Base-by-base conservation (phyloP, 2,888 invertebrate species). In the Apamea monoglypha region DNA sequence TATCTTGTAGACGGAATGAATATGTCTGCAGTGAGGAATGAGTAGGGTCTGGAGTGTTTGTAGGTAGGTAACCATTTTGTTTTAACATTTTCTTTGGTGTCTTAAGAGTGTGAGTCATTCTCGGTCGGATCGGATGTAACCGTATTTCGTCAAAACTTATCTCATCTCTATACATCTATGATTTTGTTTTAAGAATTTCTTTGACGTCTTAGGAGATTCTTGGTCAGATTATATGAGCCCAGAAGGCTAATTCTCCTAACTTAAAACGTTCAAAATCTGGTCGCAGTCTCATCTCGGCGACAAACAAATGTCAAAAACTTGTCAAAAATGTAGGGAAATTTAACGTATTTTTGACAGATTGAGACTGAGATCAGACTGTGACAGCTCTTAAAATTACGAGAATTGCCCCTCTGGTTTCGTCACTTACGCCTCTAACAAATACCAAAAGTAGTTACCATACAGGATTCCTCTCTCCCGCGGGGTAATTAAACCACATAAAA, bases 21-120 rank as follows among this genome's bases (percentile, higher is more conserved):
- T 74, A 74, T 70, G 63, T 74, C 63, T 70, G 40, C 47, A 50
- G 32, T 70, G 63, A 80, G 44, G 50, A 59, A 80, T 80, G 64
- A 25, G 32, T 29, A n/a, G 21, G 32, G 59, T 63, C 25, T 18
- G 63, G 8, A 8, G 21, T 32, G 63, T 63, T 21, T 63, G 29
- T 59, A n/a, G 6, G n/a, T 59, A 14, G n/a, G 61, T 63, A 32
- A 21, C 63, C 63, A 32, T 32, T 36, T 63, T 63, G 63, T 63
- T 36, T 64, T 64, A 21, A 64, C 4, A 36, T 32, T 63, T 63
- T 63, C 32, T 32, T 36, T 63, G 32, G 21, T 10, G 21, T 63
- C 18, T 32, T 18, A 29, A 14, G 59, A n/a, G 18, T 63, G 32
- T 8, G 8, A 18, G 18, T 63, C 18, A 18, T 61, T 29, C 29